Conservation (phyloP, 2,113 vertebrate species). For the Hirundichthys speculiger region DNA sequence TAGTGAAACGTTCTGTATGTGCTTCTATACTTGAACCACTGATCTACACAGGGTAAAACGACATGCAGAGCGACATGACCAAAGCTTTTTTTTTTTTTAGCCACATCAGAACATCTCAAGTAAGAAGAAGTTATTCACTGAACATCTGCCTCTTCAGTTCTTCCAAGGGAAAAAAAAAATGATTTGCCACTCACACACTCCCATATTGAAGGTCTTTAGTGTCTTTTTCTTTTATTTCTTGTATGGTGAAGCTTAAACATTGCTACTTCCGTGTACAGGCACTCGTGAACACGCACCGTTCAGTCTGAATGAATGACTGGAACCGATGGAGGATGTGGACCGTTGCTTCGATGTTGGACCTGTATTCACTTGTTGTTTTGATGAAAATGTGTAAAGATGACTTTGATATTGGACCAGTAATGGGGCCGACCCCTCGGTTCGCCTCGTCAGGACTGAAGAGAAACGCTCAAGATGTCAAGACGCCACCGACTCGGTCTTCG, state of each 20-base stretch:
- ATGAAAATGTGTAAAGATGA: conserved; percentile 35
- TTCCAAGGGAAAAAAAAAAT: conserved; percentile 37
- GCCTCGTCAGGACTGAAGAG: conserved; percentile 76
- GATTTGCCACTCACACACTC: not conserved
- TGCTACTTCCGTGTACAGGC: conserved; percentile 35
- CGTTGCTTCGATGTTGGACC: conserved; percentile 48
- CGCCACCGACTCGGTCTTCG: conserved; percentile 77
- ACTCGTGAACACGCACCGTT: conserved; percentile 19
- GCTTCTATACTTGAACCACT: conserved; percentile 62
- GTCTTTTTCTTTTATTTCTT: conserved; percentile 30
- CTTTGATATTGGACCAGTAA: conserved; percentile 29
- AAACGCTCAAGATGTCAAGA: conserved; percentile 52
- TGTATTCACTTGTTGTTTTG: conserved; percentile 47
- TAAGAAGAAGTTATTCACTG: conserved; percentile 17
- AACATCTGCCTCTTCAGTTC: conserved; percentile 36
- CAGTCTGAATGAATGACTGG: conserved; percentile 15
- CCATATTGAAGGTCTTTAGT: conserved; percentile 1
- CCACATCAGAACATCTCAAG: not conserved
- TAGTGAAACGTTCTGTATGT: conserved; percentile 45
- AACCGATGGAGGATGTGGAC: conserved; percentile 23
- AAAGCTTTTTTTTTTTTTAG: conserved; percentile 58
- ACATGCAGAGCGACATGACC: conserved; percentile 53
- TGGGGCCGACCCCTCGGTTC: conserved; percentile 72
- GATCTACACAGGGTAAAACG: conserved; percentile 68
- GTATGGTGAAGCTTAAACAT: conserved; percentile 15